phyloP scores from a whole-genome alignment of 2,797 vertebrate species.

The Xiphophorus birchmanni region DNA sequence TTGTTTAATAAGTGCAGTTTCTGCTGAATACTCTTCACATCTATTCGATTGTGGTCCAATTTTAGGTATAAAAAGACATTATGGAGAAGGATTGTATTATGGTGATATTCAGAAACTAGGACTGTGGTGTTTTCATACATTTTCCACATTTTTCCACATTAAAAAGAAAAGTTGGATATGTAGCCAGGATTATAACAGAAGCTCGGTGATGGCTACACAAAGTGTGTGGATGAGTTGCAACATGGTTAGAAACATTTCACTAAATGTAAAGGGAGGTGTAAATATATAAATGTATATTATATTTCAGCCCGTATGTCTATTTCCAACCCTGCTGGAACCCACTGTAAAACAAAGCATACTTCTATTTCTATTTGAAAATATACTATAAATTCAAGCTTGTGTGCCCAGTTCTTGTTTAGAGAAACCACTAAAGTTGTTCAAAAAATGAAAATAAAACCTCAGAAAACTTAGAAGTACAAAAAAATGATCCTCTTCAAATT shows the following conservation, averaged over 20 bases:
- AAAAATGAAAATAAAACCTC: not conserved
- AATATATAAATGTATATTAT: not conserved
- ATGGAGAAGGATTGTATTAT: not conserved
- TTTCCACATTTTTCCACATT: not conserved
- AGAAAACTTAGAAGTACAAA: not conserved
- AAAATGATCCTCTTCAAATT: not conserved
- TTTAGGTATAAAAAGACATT: not conserved
- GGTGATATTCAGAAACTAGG: not conserved
- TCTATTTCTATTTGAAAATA: not conserved
- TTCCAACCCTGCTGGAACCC: not conserved
- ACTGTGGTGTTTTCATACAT: not conserved
- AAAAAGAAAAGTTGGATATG: not conserved
- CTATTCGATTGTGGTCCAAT: not conserved
- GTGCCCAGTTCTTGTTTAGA: not conserved
- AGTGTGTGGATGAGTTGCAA: not conserved
- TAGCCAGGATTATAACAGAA: not conserved
- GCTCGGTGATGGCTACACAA: not conserved
- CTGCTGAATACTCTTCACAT: not conserved
- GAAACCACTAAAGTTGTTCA: not conserved
- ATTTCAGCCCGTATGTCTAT: not conserved
- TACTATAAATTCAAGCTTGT: not conserved
- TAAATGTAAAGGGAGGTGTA: not conserved
- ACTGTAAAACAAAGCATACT: not conserved
- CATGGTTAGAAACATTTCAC: not conserved
- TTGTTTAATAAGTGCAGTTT: not conserved